Evolutionary conservation across 2,888 invertebrate species (phyloP), one percentile per base, ranked within the genome.

Genomic region (Oligia latruncula): DNA sequence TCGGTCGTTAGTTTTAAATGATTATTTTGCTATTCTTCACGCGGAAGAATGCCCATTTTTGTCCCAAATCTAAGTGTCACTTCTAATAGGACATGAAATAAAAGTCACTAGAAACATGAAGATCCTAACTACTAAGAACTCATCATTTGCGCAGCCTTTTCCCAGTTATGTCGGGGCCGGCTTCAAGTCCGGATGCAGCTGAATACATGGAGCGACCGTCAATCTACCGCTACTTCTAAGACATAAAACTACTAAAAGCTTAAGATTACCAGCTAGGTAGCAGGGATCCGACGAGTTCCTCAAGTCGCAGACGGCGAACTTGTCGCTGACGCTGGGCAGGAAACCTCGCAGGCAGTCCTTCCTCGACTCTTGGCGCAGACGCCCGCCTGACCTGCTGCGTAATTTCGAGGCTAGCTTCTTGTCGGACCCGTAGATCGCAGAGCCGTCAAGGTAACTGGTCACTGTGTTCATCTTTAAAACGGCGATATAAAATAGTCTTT

Each of bases 391-490:
- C 82, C 93, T 95, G 64, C 93, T 93, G 17, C 97, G 93, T 2
- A 97, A 91, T 60, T 94, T 94, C 2, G 91, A 90, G 0, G 96
- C 94, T 8, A 93, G 71, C 29, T 92, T 93, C 62, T 94, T 90
- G n/a, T 96, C 95, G 0, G 95, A 94, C 0, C 97, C 97, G 88
- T 97, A 97, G 70, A 97, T 92, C 1, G 93, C 91, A 0, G 97
- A 97, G 0, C 96, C 97, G 82, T 97, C 97, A 5, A 97, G 87
- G 88, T 94, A 97, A 87, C 97, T 96, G 17, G 97, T 98, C 1
- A 98, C 97, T 90, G 98, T 97, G 92, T 98, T 98, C 97, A 98
- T 97, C 97, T 98, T 93, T 55, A 84, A 84, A 84, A 35, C 49
- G 13, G 20, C 0, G 23, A n/a, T 29, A 1, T 43, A 20, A 40